Conservation (phyloP, 2,888 invertebrate genomes). For the Hirtodrosophila alboralis region DNA sequence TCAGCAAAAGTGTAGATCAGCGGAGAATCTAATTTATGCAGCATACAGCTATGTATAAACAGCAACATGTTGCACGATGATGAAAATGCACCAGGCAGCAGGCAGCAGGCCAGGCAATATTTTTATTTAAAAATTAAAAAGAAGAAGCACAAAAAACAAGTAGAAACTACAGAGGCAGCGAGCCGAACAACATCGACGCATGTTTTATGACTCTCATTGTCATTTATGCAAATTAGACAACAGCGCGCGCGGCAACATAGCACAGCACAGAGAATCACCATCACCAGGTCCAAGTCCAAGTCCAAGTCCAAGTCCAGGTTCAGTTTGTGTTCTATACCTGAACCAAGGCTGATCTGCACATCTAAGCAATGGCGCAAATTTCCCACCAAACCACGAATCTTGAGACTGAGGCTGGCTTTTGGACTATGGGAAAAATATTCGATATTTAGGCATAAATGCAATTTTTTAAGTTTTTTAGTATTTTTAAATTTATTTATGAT, state of each 20-base stretch:
- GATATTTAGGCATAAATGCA: too few species aligned
- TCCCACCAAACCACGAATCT: constrained; percentile 60
- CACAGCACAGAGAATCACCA: constrained; percentile 30
- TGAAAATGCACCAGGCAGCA: constrained; percentile 36
- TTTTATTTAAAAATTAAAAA: constrained; percentile 55
- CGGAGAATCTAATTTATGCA: constrained; percentile 76
- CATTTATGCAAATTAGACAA: constrained; percentile 79
- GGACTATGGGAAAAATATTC: too few species aligned
- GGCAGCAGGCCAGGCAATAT: constrained; percentile 49
- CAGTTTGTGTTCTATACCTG: constrained; percentile 15
- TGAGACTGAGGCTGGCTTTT: too few species aligned
- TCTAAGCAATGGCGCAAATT: constrained; percentile 70
- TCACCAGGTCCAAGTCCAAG: constrained; percentile 16
- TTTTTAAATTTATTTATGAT: too few species aligned
- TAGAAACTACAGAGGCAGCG: constrained; percentile 19
- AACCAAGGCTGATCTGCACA: constrained; percentile 34
- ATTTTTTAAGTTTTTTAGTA: too few species aligned
- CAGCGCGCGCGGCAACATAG: constrained; percentile 38
- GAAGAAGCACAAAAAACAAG: constrained; percentile 7
- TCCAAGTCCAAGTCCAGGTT: constrained; percentile 4
- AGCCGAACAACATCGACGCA: constrained; percentile 73
- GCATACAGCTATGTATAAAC: constrained; percentile 19
- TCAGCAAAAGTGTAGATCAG: constrained; percentile 74
- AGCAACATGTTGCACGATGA: constrained; percentile 74
- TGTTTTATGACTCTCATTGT: constrained; percentile 82